A percentile compares a stretch with the other conserved stretches of the same genome.
phyloP scores from a whole-genome alignment of 2,113 vertebrate species.

The Poecile atricapillus region DNA sequence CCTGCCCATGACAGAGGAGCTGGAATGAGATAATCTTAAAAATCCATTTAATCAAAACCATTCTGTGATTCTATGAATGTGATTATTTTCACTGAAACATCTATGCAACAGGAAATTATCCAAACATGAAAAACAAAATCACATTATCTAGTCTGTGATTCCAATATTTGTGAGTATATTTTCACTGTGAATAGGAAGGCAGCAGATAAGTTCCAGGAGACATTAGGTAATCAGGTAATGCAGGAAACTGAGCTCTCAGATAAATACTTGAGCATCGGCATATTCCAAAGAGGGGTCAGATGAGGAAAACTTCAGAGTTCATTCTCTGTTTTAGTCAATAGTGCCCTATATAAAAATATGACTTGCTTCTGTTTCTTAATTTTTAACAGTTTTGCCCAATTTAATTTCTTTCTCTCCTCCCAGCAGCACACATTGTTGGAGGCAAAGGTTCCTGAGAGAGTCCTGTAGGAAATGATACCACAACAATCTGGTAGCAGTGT shows the following conservation, averaged over 20 bases:
- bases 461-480: neutral
- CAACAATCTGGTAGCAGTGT: neutral
- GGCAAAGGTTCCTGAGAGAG: neutral
- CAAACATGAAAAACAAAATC: neutral
- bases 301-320: neutral
- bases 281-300: neutral
- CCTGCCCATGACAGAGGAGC: rapidly evolving
- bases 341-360: neutral
- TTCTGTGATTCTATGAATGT: neutral
- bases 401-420: neutral
- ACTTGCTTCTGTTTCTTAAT: neutral
- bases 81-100: neutral
- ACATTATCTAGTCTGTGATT: neutral
- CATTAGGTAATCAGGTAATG: neutral
- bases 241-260: neutral
- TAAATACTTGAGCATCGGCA: neutral
- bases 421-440: neutral
- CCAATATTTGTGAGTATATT: neutral
- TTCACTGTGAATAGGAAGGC: neutral
- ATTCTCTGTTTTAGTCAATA: neutral
- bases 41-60: neutral
- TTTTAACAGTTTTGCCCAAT: neutral
- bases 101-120: neutral
- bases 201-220: neutral
- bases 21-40: neutral